These are phyloP conservation scores for Nipponacmea schrenckii DNA, from an alignment of 2,888 invertebrate species.

Conservation along the genomic window DNA sequence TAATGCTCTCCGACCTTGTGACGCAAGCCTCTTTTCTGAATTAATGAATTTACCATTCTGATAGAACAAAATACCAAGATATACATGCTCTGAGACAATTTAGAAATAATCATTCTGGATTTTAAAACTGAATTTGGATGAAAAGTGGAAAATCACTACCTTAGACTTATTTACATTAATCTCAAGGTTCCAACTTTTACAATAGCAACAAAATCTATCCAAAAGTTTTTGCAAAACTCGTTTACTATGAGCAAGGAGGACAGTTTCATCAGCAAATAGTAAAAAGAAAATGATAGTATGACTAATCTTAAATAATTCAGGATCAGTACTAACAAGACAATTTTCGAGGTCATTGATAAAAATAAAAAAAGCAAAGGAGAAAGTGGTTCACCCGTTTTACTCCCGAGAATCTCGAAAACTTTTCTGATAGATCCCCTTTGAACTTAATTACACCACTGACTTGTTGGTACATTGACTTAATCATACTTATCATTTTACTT, in stretches of 20 bases:
- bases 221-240: background rate
- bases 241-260: background rate
- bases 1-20: background rate
- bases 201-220: background rate
- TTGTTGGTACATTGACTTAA: background rate
- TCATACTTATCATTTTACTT: background rate
- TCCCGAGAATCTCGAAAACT: background rate
- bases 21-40: background rate
- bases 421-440: background rate
- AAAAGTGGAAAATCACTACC: background rate
- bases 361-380: background rate
- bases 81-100: background rate
- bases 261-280: background rate
- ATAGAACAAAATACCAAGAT: background rate
- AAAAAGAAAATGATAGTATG: background rate
- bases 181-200: background rate
- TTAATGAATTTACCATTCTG: background rate
- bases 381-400: background rate
- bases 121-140: background rate
- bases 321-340: background rate
- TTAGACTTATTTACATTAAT: background rate
- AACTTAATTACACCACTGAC: background rate
- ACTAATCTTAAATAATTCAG: background rate
- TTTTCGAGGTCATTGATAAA: background rate
- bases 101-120: background rate